Conservation (phyloP, 2,888 invertebrate species). For the Eupithecia subfuscata region DNA sequence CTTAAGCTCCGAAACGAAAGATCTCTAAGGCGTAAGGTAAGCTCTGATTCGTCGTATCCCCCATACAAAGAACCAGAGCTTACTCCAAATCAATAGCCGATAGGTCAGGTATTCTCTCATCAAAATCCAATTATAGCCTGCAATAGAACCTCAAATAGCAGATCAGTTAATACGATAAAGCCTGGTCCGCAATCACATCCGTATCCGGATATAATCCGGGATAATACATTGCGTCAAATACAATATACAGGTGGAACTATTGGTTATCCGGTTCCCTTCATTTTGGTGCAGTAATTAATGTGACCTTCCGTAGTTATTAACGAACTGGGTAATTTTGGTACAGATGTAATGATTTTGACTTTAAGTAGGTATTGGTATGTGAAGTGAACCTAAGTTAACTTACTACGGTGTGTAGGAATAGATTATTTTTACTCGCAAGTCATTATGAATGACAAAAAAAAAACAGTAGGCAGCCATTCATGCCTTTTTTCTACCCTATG, state of each 20-base stretch:
- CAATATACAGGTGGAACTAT: background rate
- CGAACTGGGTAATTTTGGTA: too few species aligned
- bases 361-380: too few species aligned
- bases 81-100: background rate
- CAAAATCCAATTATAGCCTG: constrained; percentile 9
- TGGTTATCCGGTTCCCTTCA: background rate
- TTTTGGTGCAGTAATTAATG: background rate
- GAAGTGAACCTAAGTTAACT: too few species aligned
- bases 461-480: too few species aligned
- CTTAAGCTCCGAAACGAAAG: background rate
- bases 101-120: constrained; percentile 3
- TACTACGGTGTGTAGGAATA: too few species aligned
- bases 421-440: too few species aligned
- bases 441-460: too few species aligned
- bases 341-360: too few species aligned
- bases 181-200: constrained; percentile 33
- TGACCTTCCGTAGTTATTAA: too few species aligned
- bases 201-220: constrained; percentile 36
- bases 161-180: constrained; percentile 28
- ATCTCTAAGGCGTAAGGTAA: background rate
- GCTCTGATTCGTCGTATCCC: background rate
- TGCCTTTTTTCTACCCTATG: too few species aligned
- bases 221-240: constrained; percentile 36
- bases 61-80: background rate
- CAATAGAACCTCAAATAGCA: background rate